A percentile compares a stretch with the other conserved stretches of the same genome.
Conservation (phyloP, 30 jellyfish, hydroid and myxozoan genomes). For the Mastigias papua region DNA sequence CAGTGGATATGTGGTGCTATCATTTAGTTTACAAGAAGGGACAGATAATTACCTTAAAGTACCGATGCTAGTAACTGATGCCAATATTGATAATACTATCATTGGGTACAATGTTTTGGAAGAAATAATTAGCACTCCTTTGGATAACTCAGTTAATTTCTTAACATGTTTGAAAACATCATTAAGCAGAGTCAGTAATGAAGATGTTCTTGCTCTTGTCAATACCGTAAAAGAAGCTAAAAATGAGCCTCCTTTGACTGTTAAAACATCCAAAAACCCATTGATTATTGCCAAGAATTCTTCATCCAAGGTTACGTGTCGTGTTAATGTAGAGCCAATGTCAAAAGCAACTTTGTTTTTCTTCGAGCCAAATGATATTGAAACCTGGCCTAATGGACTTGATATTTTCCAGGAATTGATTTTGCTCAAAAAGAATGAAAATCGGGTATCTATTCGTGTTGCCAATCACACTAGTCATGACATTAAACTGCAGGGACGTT, state of each 20-base stretch:
- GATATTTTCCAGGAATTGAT: conserved; percentile 30
- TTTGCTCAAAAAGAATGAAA: background rate
- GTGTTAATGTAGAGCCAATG: conserved; percentile 9
- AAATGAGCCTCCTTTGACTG: conserved; percentile 22
- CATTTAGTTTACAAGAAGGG: conserved; percentile 1
- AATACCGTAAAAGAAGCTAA: conserved; percentile 13
- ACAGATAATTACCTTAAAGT: conserved; percentile 11
- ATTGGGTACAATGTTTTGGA: conserved; percentile 24
- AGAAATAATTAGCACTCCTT: conserved; percentile 17
- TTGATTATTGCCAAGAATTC: conserved; percentile 27
- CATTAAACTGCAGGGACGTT: conserved; percentile 27
- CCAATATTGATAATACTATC: conserved; percentile 20
- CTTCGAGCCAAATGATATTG: conserved; percentile 42
- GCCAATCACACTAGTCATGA: conserved; percentile 35
- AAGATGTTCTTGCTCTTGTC: conserved; percentile 21
- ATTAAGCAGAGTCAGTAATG: conserved; percentile 14
- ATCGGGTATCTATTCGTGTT: conserved; percentile 18
- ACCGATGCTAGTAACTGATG: conserved; percentile 51
- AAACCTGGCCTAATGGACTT: conserved; percentile 58
- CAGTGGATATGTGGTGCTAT: conserved; percentile 31
- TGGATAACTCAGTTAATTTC: conserved; percentile 16
- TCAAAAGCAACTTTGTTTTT: background rate
- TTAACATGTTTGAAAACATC: conserved; percentile 3
- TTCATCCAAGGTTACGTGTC: conserved; percentile 9
- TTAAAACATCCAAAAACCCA: conserved; percentile 15